Evolutionary conservation across 2,113 vertebrate species (phyloP), one percentile per base, ranked within the genome.

Genomic region (Cepphus grylle): DNA sequence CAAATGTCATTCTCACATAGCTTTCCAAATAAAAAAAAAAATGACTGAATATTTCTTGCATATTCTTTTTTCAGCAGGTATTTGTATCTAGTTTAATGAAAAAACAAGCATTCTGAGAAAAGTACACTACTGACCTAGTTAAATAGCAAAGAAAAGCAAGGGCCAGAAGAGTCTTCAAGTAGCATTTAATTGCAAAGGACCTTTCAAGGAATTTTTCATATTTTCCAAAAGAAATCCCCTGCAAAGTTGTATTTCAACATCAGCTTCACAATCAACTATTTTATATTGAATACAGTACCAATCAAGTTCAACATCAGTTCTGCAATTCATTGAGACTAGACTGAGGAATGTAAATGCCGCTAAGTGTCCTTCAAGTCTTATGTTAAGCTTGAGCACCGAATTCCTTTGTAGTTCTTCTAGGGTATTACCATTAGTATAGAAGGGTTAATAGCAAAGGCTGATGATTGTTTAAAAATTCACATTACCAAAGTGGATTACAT

Each of bases 401-500:
- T 96, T 88, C 86, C 96, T 98, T 98, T 98, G 96, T 97, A 97
- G 97, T 96, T 97, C 93, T 95, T 93, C 86, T 94, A 61, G 92
- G 90, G 95, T 96, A 98, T 98, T 98, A 97, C 97, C 97, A 98
- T 98, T 98, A 98, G 96, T 92, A 97, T 96, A 98, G 96, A 98
- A 98, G 98, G 97, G 98, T 98, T 99, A 98, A 99, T 97, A 97
- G 98, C 92, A 98, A 97, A 98, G 97, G 96, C 97, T 97, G 94
- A 97, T 95, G 98, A 98, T 97, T 98, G 98, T 98, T 98, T 97
- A 98, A 99, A 98, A 99, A 98, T 98, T 98, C 98, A 98, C 98
- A 98, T 98, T 98, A 98, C 98, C 97, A 97, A 98, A 99, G 98
- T 98, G 98, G 98, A 99, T 99, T 99, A 98, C 98, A 98, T 97